Conservation (phyloP, 2,113 vertebrate species). For the Emydocephalus ijimae region DNA sequence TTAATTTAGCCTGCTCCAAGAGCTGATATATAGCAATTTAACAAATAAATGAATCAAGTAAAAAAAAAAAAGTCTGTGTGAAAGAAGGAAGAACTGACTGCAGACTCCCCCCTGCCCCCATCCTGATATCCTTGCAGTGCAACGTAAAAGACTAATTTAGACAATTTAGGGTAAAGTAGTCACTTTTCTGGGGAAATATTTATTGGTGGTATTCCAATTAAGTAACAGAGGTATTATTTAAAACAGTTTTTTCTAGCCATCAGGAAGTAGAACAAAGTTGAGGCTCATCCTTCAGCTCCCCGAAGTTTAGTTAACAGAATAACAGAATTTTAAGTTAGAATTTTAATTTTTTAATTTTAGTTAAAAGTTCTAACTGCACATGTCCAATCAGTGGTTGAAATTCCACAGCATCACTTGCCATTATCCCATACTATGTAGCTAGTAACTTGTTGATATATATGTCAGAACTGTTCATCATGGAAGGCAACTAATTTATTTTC, state of each 20-base stretch:
- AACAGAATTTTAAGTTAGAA: not conserved
- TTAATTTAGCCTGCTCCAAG: not conserved
- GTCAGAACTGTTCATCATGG: conserved; percentile 31
- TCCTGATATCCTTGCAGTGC: conserved; percentile 12
- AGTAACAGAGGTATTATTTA: conserved; percentile 25
- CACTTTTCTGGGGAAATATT: conserved; percentile 25
- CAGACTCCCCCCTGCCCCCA: not conserved
- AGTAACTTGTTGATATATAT: conserved; percentile 36
- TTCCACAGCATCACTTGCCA: conserved; percentile 28
- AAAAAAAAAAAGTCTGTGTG: not conserved
- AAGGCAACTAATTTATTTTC: conserved; percentile 49
- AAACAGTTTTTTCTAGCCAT: not conserved
- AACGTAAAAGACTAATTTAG: conserved; percentile 31
- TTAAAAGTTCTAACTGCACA: not conserved
- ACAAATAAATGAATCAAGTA: not conserved
- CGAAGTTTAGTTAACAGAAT: not conserved
- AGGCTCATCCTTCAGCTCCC: not conserved
- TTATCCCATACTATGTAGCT: conserved; percentile 46
- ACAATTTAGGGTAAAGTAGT: conserved; percentile 30
- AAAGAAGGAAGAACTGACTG: not conserved
- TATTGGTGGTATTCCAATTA: conserved; percentile 5
- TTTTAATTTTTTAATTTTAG: not conserved
- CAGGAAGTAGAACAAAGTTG: not conserved
- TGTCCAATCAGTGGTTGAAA: conserved; percentile 12
- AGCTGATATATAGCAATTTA: not conserved